Evolutionary conservation across 2,797 vertebrate genomes (phyloP).

Genomic region (Sebastiscus tertius): DNA sequence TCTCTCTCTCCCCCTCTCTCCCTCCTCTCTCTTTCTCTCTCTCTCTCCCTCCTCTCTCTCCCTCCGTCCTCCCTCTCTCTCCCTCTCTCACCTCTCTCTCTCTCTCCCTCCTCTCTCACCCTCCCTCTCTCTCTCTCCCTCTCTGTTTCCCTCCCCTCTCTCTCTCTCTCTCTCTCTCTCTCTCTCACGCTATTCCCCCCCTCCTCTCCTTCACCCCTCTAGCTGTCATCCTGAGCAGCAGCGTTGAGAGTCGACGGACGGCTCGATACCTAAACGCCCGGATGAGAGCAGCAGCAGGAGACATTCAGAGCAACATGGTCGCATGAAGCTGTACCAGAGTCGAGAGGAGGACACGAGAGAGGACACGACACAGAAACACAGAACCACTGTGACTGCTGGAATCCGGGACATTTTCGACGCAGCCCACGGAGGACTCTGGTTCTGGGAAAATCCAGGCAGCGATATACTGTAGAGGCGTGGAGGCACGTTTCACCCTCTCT

Average conservation of each 20-base stretch:
- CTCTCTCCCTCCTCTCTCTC: background rate
- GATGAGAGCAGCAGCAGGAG: slow-evolving; percentile 65
- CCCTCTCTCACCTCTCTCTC: background rate
- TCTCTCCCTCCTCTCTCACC: background rate
- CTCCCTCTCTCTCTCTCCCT: background rate
- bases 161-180: background rate
- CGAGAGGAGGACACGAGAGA: slow-evolving; percentile 18
- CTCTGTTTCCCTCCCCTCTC: background rate
- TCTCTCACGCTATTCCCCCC: slow-evolving; percentile 1
- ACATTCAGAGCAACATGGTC: slow-evolving; percentile 65
- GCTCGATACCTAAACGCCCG: slow-evolving; percentile 65
- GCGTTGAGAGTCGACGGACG: slow-evolving; percentile 4
- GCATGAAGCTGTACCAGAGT: slow-evolving; percentile 33
- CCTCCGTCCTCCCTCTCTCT: slow-evolving; percentile 6
- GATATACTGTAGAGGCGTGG: slow-evolving; percentile 55
- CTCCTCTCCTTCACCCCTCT: slow-evolving; percentile 45
- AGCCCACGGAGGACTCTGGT: slow-evolving; percentile 42
- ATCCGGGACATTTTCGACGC: slow-evolving; percentile 68
- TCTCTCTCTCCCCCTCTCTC: background rate
- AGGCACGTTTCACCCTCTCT: slow-evolving; percentile 41
- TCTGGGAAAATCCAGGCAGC: slow-evolving; percentile 49
- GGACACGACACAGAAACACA: background rate
- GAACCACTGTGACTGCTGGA: slow-evolving; percentile 53
- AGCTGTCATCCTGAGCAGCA: slow-evolving; percentile 72
- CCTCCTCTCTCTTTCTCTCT: background rate